Evolutionary conservation across 1,140 invertebrate species (phyloP).

Genomic region (Phymorhynchus buccinoides): DNA sequence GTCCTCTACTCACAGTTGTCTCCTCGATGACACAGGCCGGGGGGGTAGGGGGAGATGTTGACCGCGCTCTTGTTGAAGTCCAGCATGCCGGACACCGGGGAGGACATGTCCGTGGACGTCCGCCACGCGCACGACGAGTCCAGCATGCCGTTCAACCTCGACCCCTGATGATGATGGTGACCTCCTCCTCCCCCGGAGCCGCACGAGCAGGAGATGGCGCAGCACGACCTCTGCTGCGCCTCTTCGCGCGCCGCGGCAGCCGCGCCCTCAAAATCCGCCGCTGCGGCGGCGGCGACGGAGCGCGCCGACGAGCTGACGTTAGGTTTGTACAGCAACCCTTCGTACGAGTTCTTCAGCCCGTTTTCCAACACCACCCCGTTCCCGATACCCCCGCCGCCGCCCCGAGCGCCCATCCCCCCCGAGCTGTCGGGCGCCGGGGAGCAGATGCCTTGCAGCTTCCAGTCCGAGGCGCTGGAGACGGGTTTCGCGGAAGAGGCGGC

Average conservation of each 20-base stretch:
- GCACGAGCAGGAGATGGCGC: slow-evolving; percentile 67
- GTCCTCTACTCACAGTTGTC: slow-evolving; percentile 45
- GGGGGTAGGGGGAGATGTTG: slow-evolving; percentile 62
- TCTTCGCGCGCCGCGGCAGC: slow-evolving; percentile 47
- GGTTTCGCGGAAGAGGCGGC: slow-evolving; percentile 61
- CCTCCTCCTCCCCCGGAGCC: slow-evolving; percentile 50
- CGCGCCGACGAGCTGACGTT: slow-evolving; percentile 48
- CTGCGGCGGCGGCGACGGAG: slow-evolving; percentile 48
- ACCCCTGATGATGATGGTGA: slow-evolving; percentile 58
- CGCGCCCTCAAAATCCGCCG: slow-evolving; percentile 56
- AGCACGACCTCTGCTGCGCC: slow-evolving; percentile 63
- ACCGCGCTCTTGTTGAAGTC: slow-evolving; percentile 63
- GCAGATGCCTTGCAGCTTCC: slow-evolving; percentile 66
- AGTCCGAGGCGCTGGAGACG: slow-evolving; percentile 56
- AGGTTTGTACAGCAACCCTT: slow-evolving; percentile 64
- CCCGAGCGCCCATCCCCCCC: slow-evolving; percentile 38
- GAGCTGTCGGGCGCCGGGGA: slow-evolving; percentile 54
- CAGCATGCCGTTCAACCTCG: slow-evolving; percentile 59
- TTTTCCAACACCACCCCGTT: too few species aligned
- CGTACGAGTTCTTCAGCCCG: slow-evolving; percentile 58
- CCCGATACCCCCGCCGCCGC: slow-evolving; percentile 34
- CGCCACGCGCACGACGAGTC: slow-evolving; percentile 67
- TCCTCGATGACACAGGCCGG: slow-evolving; percentile 68
- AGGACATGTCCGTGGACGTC: slow-evolving; percentile 54
- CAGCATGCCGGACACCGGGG: slow-evolving; percentile 45